Conservation (phyloP, 2,888 invertebrate species). For the Epistrophe eligans region DNA sequence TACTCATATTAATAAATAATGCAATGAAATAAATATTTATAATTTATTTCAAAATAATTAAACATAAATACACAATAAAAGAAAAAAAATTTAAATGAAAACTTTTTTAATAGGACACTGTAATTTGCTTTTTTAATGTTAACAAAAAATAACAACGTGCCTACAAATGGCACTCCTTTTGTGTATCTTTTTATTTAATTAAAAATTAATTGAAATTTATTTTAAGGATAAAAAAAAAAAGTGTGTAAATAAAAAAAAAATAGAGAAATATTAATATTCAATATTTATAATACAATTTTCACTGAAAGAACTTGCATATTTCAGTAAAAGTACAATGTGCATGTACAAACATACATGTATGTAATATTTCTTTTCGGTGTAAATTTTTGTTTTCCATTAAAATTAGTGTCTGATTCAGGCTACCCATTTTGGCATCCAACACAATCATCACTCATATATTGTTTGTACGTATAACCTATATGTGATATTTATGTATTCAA, state of each 20-base stretch:
- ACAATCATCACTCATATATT: neutral
- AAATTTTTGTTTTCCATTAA: slow-evolving; percentile 6
- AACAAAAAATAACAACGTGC: neutral
- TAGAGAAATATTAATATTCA: slow-evolving; percentile 6
- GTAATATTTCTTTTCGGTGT: neutral
- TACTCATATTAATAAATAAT: too few species aligned
- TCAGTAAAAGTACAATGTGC: neutral
- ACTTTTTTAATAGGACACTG: too few species aligned
- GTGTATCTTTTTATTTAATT: slow-evolving; percentile 8
- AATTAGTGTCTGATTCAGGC: slow-evolving; percentile 1
- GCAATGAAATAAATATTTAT: too few species aligned
- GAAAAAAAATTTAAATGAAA: too few species aligned
- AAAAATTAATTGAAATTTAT: slow-evolving; percentile 24
- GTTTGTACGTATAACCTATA: neutral
- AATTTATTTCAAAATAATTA: too few species aligned
- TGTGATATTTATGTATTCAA: neutral
- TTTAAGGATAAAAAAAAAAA: slow-evolving; percentile 2
- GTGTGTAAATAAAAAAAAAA: slow-evolving; percentile 14
- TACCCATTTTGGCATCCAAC: neutral
- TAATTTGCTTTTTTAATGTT: neutral
- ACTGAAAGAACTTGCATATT: neutral
- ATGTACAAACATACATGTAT: neutral
- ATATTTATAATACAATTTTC: slow-evolving; percentile 1
- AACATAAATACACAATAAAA: too few species aligned
- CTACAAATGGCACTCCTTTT: neutral